phyloP scores from a whole-genome alignment of 2,888 invertebrate species.

The Melangyna quadrimaculata region DNA sequence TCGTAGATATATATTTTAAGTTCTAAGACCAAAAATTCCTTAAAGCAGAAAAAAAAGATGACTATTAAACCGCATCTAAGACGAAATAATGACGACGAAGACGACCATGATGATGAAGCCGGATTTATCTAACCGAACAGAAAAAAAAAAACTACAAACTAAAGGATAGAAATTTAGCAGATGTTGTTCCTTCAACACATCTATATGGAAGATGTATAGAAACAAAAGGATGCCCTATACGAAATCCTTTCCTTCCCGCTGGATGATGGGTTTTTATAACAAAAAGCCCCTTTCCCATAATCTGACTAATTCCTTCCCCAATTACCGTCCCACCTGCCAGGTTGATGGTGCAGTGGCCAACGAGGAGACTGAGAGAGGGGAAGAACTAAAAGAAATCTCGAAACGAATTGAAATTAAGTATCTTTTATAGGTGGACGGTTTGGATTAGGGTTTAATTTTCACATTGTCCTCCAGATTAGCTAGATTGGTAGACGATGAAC shows the following conservation, averaged over 20 bases:
- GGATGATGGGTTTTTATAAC: slow-evolving; percentile 12
- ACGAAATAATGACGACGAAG: slow-evolving; percentile 37
- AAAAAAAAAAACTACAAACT: not conserved
- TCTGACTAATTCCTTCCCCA: slow-evolving; percentile 32
- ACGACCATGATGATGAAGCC: slow-evolving; percentile 16
- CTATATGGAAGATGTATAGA: slow-evolving; percentile 23
- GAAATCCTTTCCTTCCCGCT: slow-evolving; percentile 49
- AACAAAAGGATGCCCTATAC: slow-evolving; percentile 29
- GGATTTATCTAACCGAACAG: slow-evolving; percentile 13
- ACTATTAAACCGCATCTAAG: slow-evolving; percentile 41
- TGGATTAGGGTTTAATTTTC: slow-evolving; percentile 70
- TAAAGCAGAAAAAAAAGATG: not conserved
- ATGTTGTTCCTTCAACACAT: slow-evolving; percentile 47
- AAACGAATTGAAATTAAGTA: slow-evolving; percentile 69
- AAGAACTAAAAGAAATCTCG: slow-evolving; percentile 25
- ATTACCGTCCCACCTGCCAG: too few species aligned
- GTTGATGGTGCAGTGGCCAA: too few species aligned
- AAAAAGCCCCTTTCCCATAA: slow-evolving; percentile 24
- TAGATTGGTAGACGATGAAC: slow-evolving; percentile 29
- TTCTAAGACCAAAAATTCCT: slow-evolving; percentile 52
- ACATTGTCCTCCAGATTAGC: slow-evolving; percentile 71
- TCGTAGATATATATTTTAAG: not conserved
- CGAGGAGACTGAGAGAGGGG: not conserved
- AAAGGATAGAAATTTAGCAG: slow-evolving; percentile 30
- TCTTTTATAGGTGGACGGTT: slow-evolving; percentile 69